Evolutionary conservation across 2,797 vertebrate genomes (phyloP).

Genomic region (Coendou prehensilis): DNA sequence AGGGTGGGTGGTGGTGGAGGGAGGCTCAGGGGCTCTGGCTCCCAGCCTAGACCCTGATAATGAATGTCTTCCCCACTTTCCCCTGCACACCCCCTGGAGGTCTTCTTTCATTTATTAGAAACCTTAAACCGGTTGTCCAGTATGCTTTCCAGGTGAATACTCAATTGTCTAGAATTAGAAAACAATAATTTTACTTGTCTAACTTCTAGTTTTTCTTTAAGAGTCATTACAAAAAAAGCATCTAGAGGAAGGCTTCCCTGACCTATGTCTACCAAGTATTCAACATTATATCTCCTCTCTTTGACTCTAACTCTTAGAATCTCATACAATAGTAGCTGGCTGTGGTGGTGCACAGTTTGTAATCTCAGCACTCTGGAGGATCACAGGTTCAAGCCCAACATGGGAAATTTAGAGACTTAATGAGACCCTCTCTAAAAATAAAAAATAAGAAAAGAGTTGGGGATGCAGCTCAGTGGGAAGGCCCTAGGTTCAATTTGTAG

Average conservation of each 20-base stretch:
- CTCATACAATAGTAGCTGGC: neutral
- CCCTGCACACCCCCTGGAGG: too few species aligned
- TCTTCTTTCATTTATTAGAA: neutral
- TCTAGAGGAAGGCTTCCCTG: neutral
- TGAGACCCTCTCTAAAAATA: neutral
- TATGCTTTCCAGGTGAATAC: neutral
- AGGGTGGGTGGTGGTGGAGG: neutral
- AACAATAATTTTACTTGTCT: neutral
- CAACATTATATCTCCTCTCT: neutral
- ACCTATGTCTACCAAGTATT: neutral
- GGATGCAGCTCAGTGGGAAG: neutral
- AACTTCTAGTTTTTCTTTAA: neutral
- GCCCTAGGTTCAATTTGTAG: neutral
- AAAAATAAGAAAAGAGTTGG: neutral
- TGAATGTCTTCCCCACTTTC: neutral
- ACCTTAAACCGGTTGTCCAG: neutral
- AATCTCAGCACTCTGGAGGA: neutral
- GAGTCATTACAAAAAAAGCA: neutral
- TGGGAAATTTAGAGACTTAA: neutral
- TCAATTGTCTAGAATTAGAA: constrained; percentile 1
- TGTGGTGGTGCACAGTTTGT: neutral
- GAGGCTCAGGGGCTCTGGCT: neutral
- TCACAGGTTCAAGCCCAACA: neutral
- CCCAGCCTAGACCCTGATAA: neutral
- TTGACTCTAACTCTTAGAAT: neutral